Evolutionary conservation across 2,888 invertebrate genomes (phyloP).

Genomic region (Aplocera efformata): DNA sequence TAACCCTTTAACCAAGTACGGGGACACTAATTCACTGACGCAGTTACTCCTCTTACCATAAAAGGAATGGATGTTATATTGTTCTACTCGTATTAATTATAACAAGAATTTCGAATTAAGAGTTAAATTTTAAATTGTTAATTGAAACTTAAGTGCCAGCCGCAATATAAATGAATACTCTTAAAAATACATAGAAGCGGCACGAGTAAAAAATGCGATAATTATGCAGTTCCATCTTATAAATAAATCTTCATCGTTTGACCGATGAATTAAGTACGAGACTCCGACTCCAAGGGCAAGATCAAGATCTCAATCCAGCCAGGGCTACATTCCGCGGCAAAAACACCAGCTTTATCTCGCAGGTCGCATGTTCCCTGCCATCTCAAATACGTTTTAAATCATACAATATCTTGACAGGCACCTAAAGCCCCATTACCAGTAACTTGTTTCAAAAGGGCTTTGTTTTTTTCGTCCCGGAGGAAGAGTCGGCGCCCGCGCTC

Average conservation of each 20-base stretch:
- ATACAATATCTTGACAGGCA: conserved; percentile 65
- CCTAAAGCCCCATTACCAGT: conserved; percentile 64
- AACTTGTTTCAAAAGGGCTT: conserved; percentile 74
- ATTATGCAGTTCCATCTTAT: not conserved
- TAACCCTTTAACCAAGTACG: no score
- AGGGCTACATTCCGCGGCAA: conserved; percentile 26
- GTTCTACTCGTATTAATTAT: no score
- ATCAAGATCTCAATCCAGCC: conserved; percentile 21
- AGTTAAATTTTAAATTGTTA: no score
- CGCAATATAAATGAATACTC: no score
- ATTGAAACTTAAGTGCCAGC: no score
- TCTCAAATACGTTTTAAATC: conserved; percentile 58
- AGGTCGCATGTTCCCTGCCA: conserved; percentile 33
- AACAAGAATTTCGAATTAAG: no score
- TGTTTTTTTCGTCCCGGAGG: conserved; percentile 75
- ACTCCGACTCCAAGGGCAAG: conserved; percentile 21
- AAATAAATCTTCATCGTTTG: conserved; percentile 14
- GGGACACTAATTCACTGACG: no score
- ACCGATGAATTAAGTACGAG: conserved; percentile 21
- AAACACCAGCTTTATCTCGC: conserved; percentile 35
- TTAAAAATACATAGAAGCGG: no score
- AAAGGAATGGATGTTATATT: no score
- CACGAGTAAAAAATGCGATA: not conserved
- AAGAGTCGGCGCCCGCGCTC: conserved; percentile 72
- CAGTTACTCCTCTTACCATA: no score